phyloP scores from a whole-genome alignment of 2,888 invertebrate genomes.

The Dicranocentrus wangi region DNA sequence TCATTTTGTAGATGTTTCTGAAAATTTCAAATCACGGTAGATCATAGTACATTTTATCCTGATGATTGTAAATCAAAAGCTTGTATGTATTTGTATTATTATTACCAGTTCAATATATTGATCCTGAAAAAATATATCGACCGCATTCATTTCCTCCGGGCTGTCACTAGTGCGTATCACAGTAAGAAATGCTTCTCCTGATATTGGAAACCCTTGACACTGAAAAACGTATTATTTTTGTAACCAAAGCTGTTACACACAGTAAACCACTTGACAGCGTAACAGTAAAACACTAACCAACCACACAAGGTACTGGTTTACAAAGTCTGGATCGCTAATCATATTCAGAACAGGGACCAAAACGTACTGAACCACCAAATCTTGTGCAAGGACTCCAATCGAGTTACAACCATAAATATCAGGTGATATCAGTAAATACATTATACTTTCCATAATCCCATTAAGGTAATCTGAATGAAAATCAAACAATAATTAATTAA shows the following conservation, averaged over 20 bases:
- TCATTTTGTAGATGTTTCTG: constrained; percentile 57
- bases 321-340: constrained; percentile 91
- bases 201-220: constrained; percentile 86
- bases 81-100: constrained; percentile 3
- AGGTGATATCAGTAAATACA: constrained; percentile 87
- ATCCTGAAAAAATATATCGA: constrained; percentile 80
- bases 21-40: constrained; percentile 10
- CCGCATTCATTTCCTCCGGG: constrained; percentile 87
- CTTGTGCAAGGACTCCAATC: constrained; percentile 84
- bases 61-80: neutral
- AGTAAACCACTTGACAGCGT: neutral
- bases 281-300: constrained; percentile 79
- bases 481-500: too few relatives aligned
- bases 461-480: constrained; percentile 87
- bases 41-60: too few relatives aligned
- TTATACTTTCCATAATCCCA: constrained; percentile 86
- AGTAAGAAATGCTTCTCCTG: constrained; percentile 89
- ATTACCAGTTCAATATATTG: constrained; percentile 67
- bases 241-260: neutral
- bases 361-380: constrained; percentile 84
- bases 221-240: too few relatives aligned
- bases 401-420: constrained; percentile 90
- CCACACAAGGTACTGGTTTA: constrained; percentile 91
- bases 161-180: constrained; percentile 86
- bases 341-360: constrained; percentile 83